These are phyloP conservation scores for Passerculus sandwichensis DNA, from an alignment of 2,797 vertebrate genomes.

Conservation along the genomic window DNA sequence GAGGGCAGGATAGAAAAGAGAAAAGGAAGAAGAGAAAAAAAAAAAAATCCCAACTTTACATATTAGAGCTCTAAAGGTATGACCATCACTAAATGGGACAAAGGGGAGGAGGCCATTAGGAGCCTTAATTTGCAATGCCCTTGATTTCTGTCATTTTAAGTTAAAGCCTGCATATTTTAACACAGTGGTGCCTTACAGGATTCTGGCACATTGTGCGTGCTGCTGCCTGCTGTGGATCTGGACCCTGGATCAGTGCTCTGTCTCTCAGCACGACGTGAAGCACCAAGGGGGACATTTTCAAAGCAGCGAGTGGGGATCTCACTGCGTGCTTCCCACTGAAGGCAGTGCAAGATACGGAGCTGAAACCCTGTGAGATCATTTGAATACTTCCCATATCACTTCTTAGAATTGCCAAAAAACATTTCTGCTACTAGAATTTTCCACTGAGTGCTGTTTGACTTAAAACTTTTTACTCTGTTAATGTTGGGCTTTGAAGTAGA, in stretches of 20 bases:
- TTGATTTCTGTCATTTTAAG: constrained; percentile 64
- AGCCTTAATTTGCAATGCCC: constrained; percentile 53
- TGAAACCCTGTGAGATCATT: constrained; percentile 18
- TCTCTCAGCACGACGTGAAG: constrained; percentile 49
- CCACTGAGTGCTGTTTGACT: neutral
- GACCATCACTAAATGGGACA: constrained; percentile 2
- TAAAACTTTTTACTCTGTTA: neutral
- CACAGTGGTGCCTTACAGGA: constrained; percentile 31
- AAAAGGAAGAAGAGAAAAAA: constrained; percentile 24
- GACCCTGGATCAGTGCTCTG: constrained; percentile 54
- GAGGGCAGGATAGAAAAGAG: constrained; percentile 55
- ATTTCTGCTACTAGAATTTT: neutral
- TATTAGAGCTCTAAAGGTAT: constrained; percentile 24
- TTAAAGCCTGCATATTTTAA: constrained; percentile 59
- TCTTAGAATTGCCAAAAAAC: neutral
- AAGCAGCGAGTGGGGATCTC: constrained; percentile 16
- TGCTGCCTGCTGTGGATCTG: constrained; percentile 48
- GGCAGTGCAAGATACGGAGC: neutral
- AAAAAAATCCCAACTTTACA: neutral
- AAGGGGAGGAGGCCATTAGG: neutral
- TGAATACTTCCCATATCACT: constrained; percentile 34
- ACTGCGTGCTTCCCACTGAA: constrained; percentile 6
- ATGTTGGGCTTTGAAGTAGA: neutral
- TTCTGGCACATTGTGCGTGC: neutral
- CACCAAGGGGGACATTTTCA: constrained; percentile 55